Evolutionary conservation across 2,797 vertebrate genomes (phyloP).

Genomic region (Sebastes itinus): DNA sequence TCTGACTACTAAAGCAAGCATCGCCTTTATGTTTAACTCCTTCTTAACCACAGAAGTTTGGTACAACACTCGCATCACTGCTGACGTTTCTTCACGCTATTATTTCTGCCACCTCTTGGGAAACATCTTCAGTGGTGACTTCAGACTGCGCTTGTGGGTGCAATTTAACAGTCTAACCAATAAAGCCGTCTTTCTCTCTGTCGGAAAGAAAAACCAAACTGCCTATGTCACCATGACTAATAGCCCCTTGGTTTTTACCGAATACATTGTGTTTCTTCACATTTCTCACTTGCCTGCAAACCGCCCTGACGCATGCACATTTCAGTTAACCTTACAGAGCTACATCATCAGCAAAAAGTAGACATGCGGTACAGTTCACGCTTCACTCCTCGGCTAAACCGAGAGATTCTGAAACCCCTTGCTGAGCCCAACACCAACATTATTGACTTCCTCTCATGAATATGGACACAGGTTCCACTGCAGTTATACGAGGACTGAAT

Average conservation of each 20-base stretch:
- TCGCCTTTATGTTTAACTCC: accelerated
- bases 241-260: neutral
- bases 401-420: neutral
- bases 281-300: neutral
- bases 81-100: neutral
- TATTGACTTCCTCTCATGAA: neutral
- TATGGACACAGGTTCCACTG: neutral
- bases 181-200: neutral
- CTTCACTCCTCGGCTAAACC: neutral
- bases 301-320: neutral
- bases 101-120: neutral
- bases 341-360: conserved; percentile 12
- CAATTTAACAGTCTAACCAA: neutral
- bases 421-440: neutral
- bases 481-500: neutral
- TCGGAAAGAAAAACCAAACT: neutral
- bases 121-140: neutral
- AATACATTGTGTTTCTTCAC: neutral
- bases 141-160: neutral
- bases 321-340: neutral
- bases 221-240: neutral
- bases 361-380: neutral
- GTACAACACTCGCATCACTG: neutral
- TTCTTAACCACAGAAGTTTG: neutral
- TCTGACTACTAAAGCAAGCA: neutral